Percentiles rank a stretch among this genome's conserved stretches.
Conservation (phyloP, 2,797 vertebrate genomes). For the Coluber constrictor region DNA sequence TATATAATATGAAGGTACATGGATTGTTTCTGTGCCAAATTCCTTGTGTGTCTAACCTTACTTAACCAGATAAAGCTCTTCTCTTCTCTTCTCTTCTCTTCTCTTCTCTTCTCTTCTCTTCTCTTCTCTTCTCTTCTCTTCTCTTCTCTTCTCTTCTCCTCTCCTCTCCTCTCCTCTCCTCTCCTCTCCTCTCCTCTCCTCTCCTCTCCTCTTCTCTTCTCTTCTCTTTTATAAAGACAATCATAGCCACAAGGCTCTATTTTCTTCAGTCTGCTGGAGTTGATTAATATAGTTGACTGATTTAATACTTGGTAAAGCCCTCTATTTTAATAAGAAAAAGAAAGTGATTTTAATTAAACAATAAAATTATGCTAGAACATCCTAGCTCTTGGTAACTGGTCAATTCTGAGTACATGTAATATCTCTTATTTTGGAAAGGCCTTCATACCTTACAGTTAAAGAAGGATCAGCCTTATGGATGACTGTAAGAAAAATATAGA, state of each 20-base stretch:
- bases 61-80: background rate
- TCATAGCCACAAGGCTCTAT: background rate
- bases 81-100: background rate
- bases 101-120: no score
- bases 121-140: no score
- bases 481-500: background rate
- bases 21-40: background rate
- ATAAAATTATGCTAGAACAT: background rate
- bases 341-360: background rate
- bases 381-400: background rate
- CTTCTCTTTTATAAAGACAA: background rate
- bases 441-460: background rate
- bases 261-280: background rate
- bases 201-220: background rate
- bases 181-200: no score
- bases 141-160: no score
- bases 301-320: background rate
- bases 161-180: no score
- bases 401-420: background rate
- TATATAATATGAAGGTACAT: background rate
- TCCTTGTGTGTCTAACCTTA: background rate
- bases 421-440: background rate
- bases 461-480: background rate
- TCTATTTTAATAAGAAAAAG: background rate
- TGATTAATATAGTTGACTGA: background rate